These are phyloP conservation scores for Lethenteron camtschaticum DNA, from an alignment of 2,113 vertebrate genomes.

Conservation along the genomic window DNA sequence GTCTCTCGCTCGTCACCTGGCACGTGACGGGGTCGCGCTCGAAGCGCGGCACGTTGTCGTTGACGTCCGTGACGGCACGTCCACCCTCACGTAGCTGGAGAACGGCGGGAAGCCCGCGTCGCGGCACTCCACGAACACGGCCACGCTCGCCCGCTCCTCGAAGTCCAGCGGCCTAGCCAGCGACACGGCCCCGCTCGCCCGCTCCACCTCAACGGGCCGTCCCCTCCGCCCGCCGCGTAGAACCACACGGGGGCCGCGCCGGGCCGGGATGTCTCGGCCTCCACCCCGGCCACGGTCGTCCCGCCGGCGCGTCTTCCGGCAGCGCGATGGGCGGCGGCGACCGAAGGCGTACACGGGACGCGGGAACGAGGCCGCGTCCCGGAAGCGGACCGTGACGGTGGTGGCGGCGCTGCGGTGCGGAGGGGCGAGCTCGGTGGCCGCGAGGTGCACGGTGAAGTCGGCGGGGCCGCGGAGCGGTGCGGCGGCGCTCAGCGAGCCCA, in stretches of 20 bases:
- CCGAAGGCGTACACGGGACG: conserved; percentile 10
- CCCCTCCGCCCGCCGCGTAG: conserved; percentile 63
- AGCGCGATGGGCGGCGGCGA: conserved; percentile 48
- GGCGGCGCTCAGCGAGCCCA: too few species aligned
- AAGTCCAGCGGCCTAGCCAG: conserved; percentile 49
- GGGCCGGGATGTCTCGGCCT: conserved; percentile 48
- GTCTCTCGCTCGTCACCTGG: too few species aligned
- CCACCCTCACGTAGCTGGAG: conserved; percentile 68
- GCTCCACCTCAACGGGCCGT: conserved; percentile 65
- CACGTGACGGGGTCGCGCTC: conserved; percentile 14
- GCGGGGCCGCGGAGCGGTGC: too few species aligned
- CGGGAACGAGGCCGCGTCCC: conserved; percentile 58
- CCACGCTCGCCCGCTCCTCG: conserved; percentile 58
- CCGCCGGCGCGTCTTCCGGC: conserved; percentile 51
- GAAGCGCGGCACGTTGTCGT: conserved; percentile 63
- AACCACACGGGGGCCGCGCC: conserved; percentile 58
- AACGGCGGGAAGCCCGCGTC: conserved; percentile 84
- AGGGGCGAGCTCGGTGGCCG: conserved; percentile 47
- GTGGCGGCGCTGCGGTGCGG: conserved; percentile 60
- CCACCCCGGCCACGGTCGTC: conserved; percentile 45
- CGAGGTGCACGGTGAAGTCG: conserved; percentile 17
- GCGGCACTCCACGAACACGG: conserved; percentile 75
- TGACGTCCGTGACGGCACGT: conserved; percentile 58
- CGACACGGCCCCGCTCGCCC: conserved; percentile 59
- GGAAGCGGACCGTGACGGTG: conserved; percentile 72